Conservation (phyloP, 2,113 vertebrate species). For the Sakesphorus luctuosus region DNA sequence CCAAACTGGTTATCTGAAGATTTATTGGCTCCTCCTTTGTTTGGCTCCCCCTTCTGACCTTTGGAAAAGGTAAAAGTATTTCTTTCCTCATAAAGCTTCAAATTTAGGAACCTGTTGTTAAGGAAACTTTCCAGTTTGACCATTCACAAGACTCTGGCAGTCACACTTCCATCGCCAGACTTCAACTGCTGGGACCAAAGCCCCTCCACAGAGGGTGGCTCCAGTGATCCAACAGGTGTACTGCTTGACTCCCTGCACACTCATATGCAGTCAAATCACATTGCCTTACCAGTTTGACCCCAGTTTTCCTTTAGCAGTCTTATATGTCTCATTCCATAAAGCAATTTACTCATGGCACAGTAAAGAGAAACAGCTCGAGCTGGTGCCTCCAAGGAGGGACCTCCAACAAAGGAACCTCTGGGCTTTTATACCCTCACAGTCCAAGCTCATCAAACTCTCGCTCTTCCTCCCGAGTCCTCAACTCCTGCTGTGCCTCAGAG, state of each 20-base stretch:
- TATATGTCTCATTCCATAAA: neutral
- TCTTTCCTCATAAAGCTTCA: neutral
- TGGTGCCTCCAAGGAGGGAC: neutral
- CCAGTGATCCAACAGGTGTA: rapidly evolving
- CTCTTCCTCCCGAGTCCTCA: neutral
- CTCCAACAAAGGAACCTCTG: neutral
- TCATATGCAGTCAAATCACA: neutral
- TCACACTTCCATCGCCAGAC: neutral
- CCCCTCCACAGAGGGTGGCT: neutral
- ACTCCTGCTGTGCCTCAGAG: neutral
- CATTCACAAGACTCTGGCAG: neutral
- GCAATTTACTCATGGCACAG: neutral
- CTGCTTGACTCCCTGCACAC: neutral
- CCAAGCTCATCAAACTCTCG: neutral
- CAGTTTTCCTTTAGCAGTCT: neutral
- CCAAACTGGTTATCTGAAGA: neutral
- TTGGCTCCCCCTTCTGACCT: neutral
- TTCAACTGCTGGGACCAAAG: neutral
- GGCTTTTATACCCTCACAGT: neutral
- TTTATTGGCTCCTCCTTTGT: neutral
- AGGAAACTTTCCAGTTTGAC: neutral
- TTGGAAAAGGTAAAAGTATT: neutral
- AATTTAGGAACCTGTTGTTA: neutral
- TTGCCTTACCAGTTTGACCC: neutral
- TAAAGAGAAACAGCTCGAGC: neutral